Percentiles rank a stretch among this genome's conserved stretches.
Evolutionary conservation across 2,888 invertebrate species (phyloP).

Genomic region (Dicranocentrus wangi): DNA sequence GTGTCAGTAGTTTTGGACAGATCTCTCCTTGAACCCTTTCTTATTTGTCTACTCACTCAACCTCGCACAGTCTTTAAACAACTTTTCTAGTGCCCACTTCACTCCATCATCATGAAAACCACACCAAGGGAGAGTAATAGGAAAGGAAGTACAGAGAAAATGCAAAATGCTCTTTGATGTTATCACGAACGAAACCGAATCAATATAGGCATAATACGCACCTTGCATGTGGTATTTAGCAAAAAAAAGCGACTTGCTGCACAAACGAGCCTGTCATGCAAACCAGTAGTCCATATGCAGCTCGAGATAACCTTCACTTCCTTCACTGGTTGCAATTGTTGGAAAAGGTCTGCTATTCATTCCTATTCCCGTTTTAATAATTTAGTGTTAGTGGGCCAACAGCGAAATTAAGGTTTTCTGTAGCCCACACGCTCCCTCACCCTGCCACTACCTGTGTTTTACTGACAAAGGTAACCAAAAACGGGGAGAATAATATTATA

Average conservation of each 20-base stretch:
- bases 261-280: not conserved
- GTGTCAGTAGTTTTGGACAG: no score
- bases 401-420: not conserved
- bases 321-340: not conserved
- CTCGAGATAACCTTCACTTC: not conserved
- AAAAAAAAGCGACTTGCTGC: not conserved
- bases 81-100: not conserved
- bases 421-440: no score
- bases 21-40: not conserved
- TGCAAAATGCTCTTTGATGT: not conserved
- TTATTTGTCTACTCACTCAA: no score
- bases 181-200: constrained; percentile 5
- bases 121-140: not conserved
- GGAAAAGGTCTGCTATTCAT: no score
- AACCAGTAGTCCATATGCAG: no score
- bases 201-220: not conserved
- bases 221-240: constrained; percentile 4
- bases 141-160: not conserved
- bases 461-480: not conserved
- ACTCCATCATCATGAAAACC: not conserved
- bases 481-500: not conserved
- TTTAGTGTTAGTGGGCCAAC: constrained; percentile 10
- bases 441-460: not conserved
- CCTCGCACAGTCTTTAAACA: not conserved
- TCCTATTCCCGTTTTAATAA: not conserved